A percentile compares a stretch with the other conserved stretches of the same genome.
phyloP scores from a whole-genome alignment of 2,113 vertebrate genomes.

The Carettochelys insculpta region DNA sequence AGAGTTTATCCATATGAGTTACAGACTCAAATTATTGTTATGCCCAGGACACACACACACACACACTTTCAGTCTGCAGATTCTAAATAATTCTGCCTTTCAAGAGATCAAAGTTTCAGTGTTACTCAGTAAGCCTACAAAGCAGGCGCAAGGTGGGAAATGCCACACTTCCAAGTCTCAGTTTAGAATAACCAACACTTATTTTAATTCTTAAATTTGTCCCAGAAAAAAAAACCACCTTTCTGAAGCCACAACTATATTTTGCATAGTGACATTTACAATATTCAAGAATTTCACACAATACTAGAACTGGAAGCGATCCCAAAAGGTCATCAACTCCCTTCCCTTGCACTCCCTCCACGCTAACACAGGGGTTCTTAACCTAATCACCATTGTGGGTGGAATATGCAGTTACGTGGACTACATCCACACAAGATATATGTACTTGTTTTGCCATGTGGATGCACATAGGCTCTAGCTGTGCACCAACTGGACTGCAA shows the following conservation, averaged over 20 bases:
- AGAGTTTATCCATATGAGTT: rapidly evolving
- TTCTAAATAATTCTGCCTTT: background rate
- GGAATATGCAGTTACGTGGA: no score
- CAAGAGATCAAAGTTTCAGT: background rate
- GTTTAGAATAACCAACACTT: background rate
- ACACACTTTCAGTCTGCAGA: background rate
- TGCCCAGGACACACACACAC: background rate
- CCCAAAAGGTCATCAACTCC: no score
- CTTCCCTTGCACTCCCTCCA: no score
- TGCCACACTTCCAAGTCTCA: rapidly evolving
- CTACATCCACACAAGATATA: no score
- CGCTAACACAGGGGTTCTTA: no score
- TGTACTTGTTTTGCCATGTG: no score
- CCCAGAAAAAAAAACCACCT: background rate
- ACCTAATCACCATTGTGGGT: no score
- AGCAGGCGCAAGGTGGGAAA: rapidly evolving
- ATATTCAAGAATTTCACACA: background rate
- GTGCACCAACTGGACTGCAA: no score
- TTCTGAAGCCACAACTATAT: background rate
- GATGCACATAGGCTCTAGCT: no score
- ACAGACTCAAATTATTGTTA: rapidly evolving
- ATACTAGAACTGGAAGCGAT: no score
- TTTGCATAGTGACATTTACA: background rate
- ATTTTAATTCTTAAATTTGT: background rate
- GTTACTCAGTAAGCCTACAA: background rate